Conservation (phyloP, 2,113 vertebrate genomes). For the Tragelaphus strepsiceros region DNA sequence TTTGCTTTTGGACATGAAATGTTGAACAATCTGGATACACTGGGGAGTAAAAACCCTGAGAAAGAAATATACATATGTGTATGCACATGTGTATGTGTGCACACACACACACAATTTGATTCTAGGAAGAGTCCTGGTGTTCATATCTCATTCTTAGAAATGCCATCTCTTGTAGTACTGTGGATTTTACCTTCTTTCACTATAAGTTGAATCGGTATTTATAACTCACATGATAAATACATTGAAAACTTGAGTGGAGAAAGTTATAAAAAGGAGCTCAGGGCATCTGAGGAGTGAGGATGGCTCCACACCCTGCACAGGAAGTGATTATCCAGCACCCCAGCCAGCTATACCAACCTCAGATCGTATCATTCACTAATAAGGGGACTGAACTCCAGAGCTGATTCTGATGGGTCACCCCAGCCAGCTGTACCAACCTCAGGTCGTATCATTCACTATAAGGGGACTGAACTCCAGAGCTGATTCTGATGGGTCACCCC, state of each 20-base stretch:
- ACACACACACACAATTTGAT: neutral
- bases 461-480: neutral
- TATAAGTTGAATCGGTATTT: neutral
- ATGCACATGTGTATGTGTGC: neutral
- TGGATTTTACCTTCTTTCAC: neutral
- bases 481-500: too few relatives aligned
- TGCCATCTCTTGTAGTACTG: neutral
- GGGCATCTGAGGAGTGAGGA: neutral
- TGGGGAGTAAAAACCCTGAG: neutral
- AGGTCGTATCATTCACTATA: neutral
- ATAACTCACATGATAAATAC: neutral
- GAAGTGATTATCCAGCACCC: slow-evolving; percentile 13
- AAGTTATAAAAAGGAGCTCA: neutral
- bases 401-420: neutral
- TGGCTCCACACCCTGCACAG: neutral
- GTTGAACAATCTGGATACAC: neutral
- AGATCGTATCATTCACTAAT: neutral
- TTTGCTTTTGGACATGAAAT: neutral
- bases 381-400: neutral
- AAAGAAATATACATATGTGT: neutral
- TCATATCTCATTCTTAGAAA: neutral
- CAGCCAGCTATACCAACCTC: neutral
- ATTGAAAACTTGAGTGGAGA: neutral
- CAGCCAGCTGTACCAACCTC: neutral
- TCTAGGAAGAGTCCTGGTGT: neutral